Evolutionary conservation across 2,113 vertebrate genomes (phyloP), one percentile per base, ranked within the genome.

Genomic region (Cottus gobio): DNA sequence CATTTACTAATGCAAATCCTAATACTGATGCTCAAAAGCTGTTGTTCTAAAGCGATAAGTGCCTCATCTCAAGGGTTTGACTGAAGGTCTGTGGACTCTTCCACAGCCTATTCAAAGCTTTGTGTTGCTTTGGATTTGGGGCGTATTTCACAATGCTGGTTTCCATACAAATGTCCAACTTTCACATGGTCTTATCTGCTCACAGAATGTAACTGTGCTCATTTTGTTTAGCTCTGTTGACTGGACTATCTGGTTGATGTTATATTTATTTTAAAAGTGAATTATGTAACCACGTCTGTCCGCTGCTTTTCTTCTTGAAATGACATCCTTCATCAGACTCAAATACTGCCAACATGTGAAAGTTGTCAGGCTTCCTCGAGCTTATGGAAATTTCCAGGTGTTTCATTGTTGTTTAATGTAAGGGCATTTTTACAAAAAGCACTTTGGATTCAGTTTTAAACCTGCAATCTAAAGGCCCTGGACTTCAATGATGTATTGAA

Each of bases 71-170:
- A 64, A 74, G 79, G 78, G 89, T 89, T 86, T 85, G 87, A 88
- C 68, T 80, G 42, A 87, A 81, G 85, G 83, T 90, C 58, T 84
- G 89, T 89, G 83, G 84, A 76, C 69, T 77, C 30, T 39, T 82
- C 72, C 81, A 71, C 89, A 91, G 87, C 77, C 87, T 85, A 64
- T 79, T 87, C 90, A 91, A 78, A 92, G 88, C 90, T 94, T 91
- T 92, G 89, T 85, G 64, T 88, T 87, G 92, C 83, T 93, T 91
- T 93, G 82, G 72, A 85, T 50, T 89, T 90, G 68, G 87, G 87
- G 87, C 84, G 71, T 89, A 84, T 91, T 93, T 92, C 88, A 93
- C 85, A 91, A 89, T 93, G 90, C 93, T 93, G 90, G 89, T 90
- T 89, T 81, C 64, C 82, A 76, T 80, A 75, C 37, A 71, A 42